These are phyloP conservation scores for Neomorphus geoffroyi DNA, from an alignment of 2,797 vertebrate species.

Conservation along the genomic window DNA sequence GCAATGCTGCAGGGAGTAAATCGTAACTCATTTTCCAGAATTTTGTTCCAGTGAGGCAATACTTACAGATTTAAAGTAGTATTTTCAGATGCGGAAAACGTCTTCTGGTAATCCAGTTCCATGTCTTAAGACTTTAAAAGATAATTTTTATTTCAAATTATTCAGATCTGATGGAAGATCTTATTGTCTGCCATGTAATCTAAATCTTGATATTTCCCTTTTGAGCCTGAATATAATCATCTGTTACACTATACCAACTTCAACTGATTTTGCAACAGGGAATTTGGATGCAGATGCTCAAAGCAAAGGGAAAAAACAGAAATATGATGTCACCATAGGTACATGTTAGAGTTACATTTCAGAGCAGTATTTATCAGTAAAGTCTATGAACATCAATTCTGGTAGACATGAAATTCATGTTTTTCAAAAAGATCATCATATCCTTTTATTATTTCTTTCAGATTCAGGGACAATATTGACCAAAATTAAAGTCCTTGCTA, in stretches of 20 bases:
- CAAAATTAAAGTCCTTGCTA: background rate
- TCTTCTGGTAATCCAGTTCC: background rate
- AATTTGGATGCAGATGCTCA: conserved; percentile 16
- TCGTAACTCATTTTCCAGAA: background rate
- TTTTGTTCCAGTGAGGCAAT: conserved; percentile 29
- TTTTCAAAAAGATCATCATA: background rate
- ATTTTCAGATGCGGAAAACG: conserved; percentile 20
- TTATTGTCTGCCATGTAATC: conserved; percentile 26
- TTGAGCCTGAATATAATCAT: background rate
- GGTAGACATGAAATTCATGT: background rate
- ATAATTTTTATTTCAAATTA: conserved; percentile 16
- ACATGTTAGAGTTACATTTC: background rate
- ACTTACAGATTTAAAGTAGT: conserved; percentile 8
- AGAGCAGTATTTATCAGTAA: background rate
- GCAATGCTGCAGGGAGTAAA: conserved; percentile 4
- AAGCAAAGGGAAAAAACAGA: background rate
- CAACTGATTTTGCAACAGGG: conserved; percentile 4
- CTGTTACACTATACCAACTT: background rate
- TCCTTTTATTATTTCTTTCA: background rate
- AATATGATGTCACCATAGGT: background rate
- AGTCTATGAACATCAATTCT: background rate
- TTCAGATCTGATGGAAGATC: background rate
- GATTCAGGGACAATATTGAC: background rate
- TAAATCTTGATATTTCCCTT: conserved; percentile 21
- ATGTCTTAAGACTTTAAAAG: conserved; percentile 8